Base-by-base conservation (phyloP, 2,113 vertebrate genomes). In the Alligator mississippiensis region DNA sequence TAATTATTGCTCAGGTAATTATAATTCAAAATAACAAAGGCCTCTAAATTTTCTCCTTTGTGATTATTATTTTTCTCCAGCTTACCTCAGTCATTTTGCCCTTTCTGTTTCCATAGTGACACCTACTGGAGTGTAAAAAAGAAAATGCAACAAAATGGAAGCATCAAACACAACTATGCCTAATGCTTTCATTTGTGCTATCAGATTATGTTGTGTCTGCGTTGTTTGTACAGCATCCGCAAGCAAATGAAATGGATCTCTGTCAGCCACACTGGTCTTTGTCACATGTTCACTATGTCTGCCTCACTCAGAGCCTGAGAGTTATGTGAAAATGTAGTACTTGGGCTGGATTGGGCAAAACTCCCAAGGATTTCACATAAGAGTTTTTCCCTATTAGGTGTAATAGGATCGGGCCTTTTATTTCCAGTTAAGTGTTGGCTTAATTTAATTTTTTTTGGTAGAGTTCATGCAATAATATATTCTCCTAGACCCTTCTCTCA, bases 81-180 rank as follows among this genome's bases (percentile, higher is more conserved):
- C n/a, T 55, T 34, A 78, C 11, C 21, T 92, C 70, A 74, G 64
- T 24, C 38, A 85, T 70, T 93, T 79, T 88, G 25, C 2, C 5
- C 11, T 63, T 92, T 94, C 60, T 88, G 47, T 92, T 96, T 62
- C 93, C 82, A 88, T 85, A 91, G 76, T 85, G 77, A 85, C 80
- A 62, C n/a, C 63, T 12, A 79, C 70, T 64, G 30, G 18, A 91
- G 68, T 80, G 15, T 30, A 82, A 85, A 62, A 21, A 81, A n/a
- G 24, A 34, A 89, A 91, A 38, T 74, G 6, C 22, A 86, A 72
- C 28, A 61, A 25, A 75, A 16, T 4, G 1, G 0, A 0, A 4
- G 9, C 28, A 63, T 1, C 2, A 24, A 16, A 27, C 1, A 89
- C 85, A 92, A 77, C 11, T 19, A 76, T 38, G 3, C 1, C 9